Percentiles rank a stretch among this genome's conserved stretches.
Evolutionary conservation across 2,797 vertebrate genomes (phyloP).

Genomic region (Tiaroga cobitis): DNA sequence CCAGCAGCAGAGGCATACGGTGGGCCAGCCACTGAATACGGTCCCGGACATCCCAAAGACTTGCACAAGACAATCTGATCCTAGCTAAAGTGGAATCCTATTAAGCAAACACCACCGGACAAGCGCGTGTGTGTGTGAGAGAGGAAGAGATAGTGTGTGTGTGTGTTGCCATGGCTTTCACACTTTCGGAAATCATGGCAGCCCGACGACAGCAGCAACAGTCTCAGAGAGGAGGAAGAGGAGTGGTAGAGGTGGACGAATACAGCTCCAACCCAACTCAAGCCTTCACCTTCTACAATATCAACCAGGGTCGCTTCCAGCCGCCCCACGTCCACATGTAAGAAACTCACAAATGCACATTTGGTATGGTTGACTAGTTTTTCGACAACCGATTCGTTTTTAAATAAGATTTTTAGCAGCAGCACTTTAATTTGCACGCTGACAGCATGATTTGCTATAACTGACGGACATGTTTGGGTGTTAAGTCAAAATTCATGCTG

Average conservation of each 20-base stretch:
- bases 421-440: neutral
- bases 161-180: constrained; percentile 86
- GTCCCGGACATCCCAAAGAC: constrained; percentile 15
- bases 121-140: neutral
- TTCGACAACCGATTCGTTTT: neutral
- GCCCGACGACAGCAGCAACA: constrained; percentile 88
- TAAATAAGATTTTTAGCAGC: neutral
- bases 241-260: constrained; percentile 92
- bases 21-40: constrained; percentile 73
- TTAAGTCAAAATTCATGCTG: neutral
- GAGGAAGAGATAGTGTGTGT: constrained; percentile 16
- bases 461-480: neutral
- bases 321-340: constrained; percentile 97
- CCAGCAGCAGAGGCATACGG: constrained; percentile 71
- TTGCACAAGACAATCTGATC: neutral
- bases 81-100: constrained; percentile 5
- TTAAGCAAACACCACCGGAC: neutral
- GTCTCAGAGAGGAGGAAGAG: constrained; percentile 80
- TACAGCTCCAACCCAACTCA: constrained; percentile 98
- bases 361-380: neutral
- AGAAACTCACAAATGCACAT: constrained; percentile 68
- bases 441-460: neutral
- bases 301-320: constrained; percentile 98
- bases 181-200: constrained; percentile 93
- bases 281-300: constrained; percentile 99